phyloP scores from a whole-genome alignment of 2,113 vertebrate species.

The Prionailurus bengalensis region DNA sequence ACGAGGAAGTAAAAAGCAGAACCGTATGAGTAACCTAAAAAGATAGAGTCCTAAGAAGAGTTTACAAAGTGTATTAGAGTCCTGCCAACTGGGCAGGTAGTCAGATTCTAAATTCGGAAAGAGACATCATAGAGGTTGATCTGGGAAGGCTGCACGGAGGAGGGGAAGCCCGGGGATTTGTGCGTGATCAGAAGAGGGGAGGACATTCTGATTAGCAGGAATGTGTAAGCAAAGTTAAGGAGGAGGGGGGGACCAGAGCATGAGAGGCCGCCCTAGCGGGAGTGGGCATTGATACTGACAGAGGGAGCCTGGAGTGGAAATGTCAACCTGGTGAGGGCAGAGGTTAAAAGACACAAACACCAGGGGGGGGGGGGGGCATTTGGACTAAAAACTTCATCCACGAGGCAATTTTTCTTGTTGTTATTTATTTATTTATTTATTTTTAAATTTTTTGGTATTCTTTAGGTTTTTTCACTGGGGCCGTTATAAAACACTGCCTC shows the following conservation, averaged over 20 bases:
- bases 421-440: no score
- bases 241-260: neutral
- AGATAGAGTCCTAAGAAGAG: neutral
- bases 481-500: neutral
- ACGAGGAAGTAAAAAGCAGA: slow-evolving; percentile 28
- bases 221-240: neutral
- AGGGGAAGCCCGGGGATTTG: neutral
- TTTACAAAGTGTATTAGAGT: neutral
- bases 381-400: neutral
- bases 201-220: neutral
- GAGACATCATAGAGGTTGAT: neutral
- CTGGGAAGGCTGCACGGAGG: neutral
- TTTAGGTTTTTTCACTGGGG: neutral
- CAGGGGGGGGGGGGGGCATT: neutral
- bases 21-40: slow-evolving; percentile 12
- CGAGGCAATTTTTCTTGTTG: neutral
- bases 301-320: neutral
- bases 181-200: neutral
- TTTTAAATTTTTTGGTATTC: neutral
- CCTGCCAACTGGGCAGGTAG: neutral
- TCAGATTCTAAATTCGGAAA: neutral
- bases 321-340: neutral
- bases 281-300: accelerated
- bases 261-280: neutral
- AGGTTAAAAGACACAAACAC: neutral